Evolutionary conservation across 2,888 invertebrate genomes (phyloP), one percentile per base, ranked within the genome.

Genomic region (Dasypogon diadema): DNA sequence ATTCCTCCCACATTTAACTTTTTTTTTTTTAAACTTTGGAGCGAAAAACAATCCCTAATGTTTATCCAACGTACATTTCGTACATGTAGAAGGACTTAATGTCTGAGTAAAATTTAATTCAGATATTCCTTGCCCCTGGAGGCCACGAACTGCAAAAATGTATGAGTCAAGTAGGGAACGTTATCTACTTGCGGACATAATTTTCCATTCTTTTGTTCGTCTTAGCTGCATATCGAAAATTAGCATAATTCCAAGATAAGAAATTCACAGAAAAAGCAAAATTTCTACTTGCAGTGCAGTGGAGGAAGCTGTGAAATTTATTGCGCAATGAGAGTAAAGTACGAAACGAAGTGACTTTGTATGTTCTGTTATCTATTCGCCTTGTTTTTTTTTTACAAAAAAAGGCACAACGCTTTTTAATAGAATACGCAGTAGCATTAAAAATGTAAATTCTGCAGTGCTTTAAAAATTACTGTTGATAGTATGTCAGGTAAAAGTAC

Each of bases 191-290:
- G 0, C 26, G 12, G 24, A 48, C 48, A 68, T 68, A 68, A 68
- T 68, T 65, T 68, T 54, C 26, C 65, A 26, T 48, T 26, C 24
- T 68, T 48, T 46, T 48, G 26, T 48, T 26, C 65, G 48, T 68
- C 65, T 68, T 68, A 68, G 48, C 24, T 48, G 24, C 65, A 63
- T 48, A 68, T 68, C 65, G 48, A 48, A 48, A 68, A 68, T 68
- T 68, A 48, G 65, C 65, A 68, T 68, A 68, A 68, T 68, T 46
- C 48, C 12, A 10, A 68, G 65, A 68, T 68, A 68, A 68, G 65
- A 42, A 68, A 48, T 48, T 68, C 16, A 46, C 46, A 46, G 48
- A 48, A 68, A 68, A 48, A 68, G 48, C 46, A 46, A 68, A 48
- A 48, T 34, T 68, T 48, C 65, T 68, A 48, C 65, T 48, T 68